Evolutionary conservation across 2,888 invertebrate genomes (phyloP).

Genomic region (Platypus cylindrus): DNA sequence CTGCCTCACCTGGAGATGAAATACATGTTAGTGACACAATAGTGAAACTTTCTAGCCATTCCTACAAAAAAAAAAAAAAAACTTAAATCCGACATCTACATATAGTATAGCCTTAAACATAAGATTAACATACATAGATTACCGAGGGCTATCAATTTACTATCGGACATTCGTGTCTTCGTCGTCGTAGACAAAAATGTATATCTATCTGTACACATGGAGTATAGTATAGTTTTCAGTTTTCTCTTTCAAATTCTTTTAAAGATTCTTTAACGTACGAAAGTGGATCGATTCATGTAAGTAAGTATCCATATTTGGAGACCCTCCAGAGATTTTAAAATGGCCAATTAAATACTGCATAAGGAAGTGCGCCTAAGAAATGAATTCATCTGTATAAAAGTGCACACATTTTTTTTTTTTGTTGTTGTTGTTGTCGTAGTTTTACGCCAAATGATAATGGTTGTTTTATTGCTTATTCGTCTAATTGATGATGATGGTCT

Average conservation of each 20-base stretch:
- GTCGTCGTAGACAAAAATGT: no score
- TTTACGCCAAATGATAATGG: conserved; percentile 12
- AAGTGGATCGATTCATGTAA: conserved; percentile 16
- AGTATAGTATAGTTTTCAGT: conserved; percentile 12
- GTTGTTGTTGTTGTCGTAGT: no score
- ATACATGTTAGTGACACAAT: no score
- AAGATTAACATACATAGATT: conserved; percentile 10
- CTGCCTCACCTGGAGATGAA: no score
- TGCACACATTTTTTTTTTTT: no score
- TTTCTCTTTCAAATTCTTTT: conserved; percentile 15
- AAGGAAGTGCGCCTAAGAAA: conserved; percentile 15
- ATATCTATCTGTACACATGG: no score
- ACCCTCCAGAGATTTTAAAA: conserved; percentile 15
- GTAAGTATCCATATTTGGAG: conserved; percentile 13
- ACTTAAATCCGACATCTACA: no score
- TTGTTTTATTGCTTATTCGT: conserved; percentile 15
- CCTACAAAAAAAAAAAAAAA: no score
- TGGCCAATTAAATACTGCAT: conserved; percentile 12
- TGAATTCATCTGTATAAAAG: conserved; percentile 6
- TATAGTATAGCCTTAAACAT: no score
- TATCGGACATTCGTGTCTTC: conserved; percentile 9
- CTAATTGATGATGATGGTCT: conserved; percentile 13
- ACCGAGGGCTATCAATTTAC: conserved; percentile 13
- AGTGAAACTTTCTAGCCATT: no score
- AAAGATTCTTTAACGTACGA: conserved; percentile 16